A percentile compares a stretch with the other conserved stretches of the same genome.
These are phyloP conservation scores for Linyphia triangularis DNA, from an alignment of 2,888 invertebrate species.

Conservation along the genomic window DNA sequence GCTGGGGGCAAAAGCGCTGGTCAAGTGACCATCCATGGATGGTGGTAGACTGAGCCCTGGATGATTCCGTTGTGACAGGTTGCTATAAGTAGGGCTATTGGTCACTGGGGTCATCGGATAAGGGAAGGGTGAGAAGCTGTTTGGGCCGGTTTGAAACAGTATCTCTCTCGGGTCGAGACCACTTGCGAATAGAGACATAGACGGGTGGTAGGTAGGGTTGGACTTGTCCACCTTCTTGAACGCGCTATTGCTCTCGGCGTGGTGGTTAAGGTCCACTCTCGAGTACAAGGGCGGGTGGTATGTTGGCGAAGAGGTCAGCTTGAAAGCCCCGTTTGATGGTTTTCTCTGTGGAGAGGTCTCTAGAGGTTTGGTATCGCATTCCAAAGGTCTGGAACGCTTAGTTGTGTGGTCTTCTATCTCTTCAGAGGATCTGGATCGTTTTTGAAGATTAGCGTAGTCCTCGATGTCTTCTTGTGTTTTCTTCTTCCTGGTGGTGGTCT, in stretches of 20 bases:
- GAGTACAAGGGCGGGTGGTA: slow-evolving; percentile 31
- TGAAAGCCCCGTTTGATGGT: slow-evolving; percentile 15
- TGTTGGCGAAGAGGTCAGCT: not conserved
- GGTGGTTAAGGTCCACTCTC: slow-evolving; percentile 12
- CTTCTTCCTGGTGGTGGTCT: not conserved
- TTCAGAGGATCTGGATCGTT: slow-evolving; percentile 25
- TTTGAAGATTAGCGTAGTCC: slow-evolving; percentile 9
- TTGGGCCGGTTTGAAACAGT: slow-evolving; percentile 52
- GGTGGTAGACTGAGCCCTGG: not conserved
- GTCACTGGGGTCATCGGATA: slow-evolving; percentile 44
- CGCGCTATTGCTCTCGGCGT: slow-evolving; percentile 65
- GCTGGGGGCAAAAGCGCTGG: slow-evolving; percentile 68
- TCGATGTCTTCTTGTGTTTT: slow-evolving; percentile 17
- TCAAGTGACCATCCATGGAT: slow-evolving; percentile 40
- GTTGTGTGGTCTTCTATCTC: not conserved
- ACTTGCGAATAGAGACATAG: slow-evolving; percentile 46
- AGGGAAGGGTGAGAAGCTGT: slow-evolving; percentile 54
- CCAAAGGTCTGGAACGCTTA: not conserved
- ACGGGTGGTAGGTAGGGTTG: slow-evolving; percentile 30
- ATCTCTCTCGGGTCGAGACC: slow-evolving; percentile 60
- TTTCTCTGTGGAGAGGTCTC: slow-evolving; percentile 13
- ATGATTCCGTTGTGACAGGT: slow-evolving; percentile 27
- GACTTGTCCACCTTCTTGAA: slow-evolving; percentile 76
- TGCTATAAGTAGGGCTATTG: slow-evolving; percentile 40
- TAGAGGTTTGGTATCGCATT: no score